Evolutionary conservation across 2,888 invertebrate species (phyloP), one percentile per base, ranked within the genome.

Genomic region (Yponomeuta cagnagella): DNA sequence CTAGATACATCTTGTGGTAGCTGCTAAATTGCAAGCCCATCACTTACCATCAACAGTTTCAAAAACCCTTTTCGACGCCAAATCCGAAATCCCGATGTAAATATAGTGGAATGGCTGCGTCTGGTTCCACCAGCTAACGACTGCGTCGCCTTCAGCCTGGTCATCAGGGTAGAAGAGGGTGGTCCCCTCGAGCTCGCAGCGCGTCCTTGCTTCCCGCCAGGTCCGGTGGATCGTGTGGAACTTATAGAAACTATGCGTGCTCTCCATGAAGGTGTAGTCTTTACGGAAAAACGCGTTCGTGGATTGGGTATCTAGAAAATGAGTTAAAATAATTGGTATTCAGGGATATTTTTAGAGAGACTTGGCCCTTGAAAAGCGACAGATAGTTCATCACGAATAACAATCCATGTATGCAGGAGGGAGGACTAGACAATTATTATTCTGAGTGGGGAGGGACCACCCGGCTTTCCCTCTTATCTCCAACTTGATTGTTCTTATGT

Each of bases 181-280:
- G 0, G 86, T 83, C 0, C 88, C 88, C 76, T 89, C 89, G 37
- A 76, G 52, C 0, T 76, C 77, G 72, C 89, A 90, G n/a, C 73
- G 74, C 3, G 72, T 76, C 73, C 82, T 84, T 0, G 88, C 88
- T 0, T 83, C 81, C 6, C 75, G 64, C 88, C 88, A 90, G 10
- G 75, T 76, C 72, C 77, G 81, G 4, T 78, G 79, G 30, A 82
- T 68, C 0, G 84, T 85, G 69, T 89, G 86, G 37, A 88, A 77
- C 76, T 90, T 90, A 76, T 89, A 90, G 71, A 89, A 90, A 72
- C 81, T 80, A 5, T 79, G 70, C 8, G 80, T 76, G 0, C 72
- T 73, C 23, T 82, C 79, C 71, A 87, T 69, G 72, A 78, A 89
- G 8, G 71, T 79, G 74, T 89, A 90, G 75, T 89, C 89, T 58